Percentiles rank a stretch among this genome's conserved stretches.
These are phyloP conservation scores for Cassiopea xamachana DNA, from an alignment of 30 jellyfish, hydroid and myxozoan genomes.

Conservation along the genomic window DNA sequence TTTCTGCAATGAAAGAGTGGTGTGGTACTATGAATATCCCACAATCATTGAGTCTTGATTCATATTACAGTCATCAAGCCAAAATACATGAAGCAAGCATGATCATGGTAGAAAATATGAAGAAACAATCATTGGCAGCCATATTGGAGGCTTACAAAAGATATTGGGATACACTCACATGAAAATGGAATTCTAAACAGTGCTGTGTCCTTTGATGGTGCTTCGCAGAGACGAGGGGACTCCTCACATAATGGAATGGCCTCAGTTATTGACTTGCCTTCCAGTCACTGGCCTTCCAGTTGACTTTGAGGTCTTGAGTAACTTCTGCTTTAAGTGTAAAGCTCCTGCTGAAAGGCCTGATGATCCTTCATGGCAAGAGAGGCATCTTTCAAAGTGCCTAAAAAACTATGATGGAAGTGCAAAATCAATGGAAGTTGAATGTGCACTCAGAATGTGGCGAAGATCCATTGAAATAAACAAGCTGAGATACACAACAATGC, in stretches of 20 bases:
- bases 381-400: conserved; percentile 12
- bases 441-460: conserved; percentile 45
- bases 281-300: conserved; percentile 61
- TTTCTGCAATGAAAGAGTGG: conserved; percentile 43
- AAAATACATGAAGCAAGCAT: conserved; percentile 3
- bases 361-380: conserved; percentile 20
- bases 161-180: not conserved
- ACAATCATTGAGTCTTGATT: conserved; percentile 1
- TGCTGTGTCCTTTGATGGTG: conserved; percentile 65
- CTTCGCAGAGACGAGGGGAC: conserved; percentile 68
- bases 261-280: conserved; percentile 38
- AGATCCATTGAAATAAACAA: conserved; percentile 9
- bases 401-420: conserved; percentile 26
- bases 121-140: conserved; percentile 1
- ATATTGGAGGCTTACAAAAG: not conserved
- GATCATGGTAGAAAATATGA: not conserved
- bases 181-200: not conserved
- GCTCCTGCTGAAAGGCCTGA: conserved; percentile 11
- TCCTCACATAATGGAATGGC: conserved; percentile 62
- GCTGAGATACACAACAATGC: conserved; percentile 37
- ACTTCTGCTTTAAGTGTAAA: conserved; percentile 16
- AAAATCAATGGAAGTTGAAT: conserved; percentile 40
- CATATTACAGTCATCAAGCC: not conserved
- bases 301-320: conserved; percentile 43
- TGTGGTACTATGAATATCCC: conserved; percentile 54